These are phyloP conservation scores for Acanthosepion lycidas DNA, from an alignment of 2,888 invertebrate genomes.

Conservation along the genomic window DNA sequence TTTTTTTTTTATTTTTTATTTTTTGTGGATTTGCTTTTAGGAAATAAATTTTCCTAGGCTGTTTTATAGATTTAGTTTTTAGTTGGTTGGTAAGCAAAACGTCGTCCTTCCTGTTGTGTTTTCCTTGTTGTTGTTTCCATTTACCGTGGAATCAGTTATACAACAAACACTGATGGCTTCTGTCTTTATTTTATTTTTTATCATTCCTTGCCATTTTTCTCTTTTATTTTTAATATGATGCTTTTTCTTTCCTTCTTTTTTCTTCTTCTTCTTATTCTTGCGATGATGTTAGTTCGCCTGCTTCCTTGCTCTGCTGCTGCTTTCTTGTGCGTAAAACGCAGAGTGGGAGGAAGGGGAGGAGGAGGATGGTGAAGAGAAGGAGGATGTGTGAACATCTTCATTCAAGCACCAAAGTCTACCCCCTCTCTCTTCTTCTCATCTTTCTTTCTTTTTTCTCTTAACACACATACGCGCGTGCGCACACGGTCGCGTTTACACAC, in stretches of 20 bases:
- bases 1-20: neutral
- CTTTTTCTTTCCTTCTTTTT: neutral
- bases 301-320: neutral
- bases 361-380: neutral
- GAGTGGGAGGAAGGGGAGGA: neutral
- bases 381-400: neutral
- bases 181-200: neutral
- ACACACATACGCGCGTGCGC: neutral
- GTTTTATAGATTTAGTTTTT: neutral
- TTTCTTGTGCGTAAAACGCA: conserved; percentile 36
- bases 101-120: neutral
- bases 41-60: neutral
- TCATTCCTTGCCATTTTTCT: neutral
- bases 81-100: neutral
- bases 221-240: neutral
- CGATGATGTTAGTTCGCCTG: neutral
- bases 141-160: neutral
- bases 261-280: neutral
- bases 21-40: neutral
- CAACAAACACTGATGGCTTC: neutral
- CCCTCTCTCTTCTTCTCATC: neutral
- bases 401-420: neutral
- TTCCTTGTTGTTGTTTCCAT: neutral
- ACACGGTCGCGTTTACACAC: neutral
- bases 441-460: neutral